Evolutionary conservation across 1,140 invertebrate genomes (phyloP), one percentile per base, ranked within the genome.

Genomic region (Monochamus saltuarius): DNA sequence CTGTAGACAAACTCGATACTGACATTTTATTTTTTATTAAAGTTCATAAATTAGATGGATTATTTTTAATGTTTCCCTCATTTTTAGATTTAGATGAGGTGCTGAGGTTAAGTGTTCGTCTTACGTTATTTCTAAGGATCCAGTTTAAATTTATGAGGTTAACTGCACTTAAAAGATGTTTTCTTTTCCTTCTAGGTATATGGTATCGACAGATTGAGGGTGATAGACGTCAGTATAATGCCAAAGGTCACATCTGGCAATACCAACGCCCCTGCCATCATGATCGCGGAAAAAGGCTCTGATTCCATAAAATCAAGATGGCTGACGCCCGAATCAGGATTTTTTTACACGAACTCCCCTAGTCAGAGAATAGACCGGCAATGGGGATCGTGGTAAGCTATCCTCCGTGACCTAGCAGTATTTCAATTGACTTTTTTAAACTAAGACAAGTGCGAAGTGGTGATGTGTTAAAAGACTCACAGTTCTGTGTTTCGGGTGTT

Each of bases 231-330:
- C 0, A 91, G 89, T 43, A 81, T 92, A 13, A 90, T 92, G 87
- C 90, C 90, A 0, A 75, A 75, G 4, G 87, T 91, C 0, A 84
- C 85, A 0, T 87, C 87, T 1, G 90, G 90, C 3, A 92, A 94
- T 71, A 91, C 90, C 1, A 90, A 92, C 70, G 90, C 90, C 3
- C 88, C 91, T 0, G 80, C 83, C 9, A 87, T 94, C 34, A 94
- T 94, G 91, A 89, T 94, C 40, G 91, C 84, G 0, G 91, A 94
- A 72, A 87, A 89, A 60, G 89, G 85, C 0, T 84, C 89, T 0
- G 90, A 93, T 74, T 82, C 92, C 71, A 87, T 92, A 62, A 90
- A 89, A 72, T 81, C 80, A 51, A 80, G 85, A 39, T 90, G 88
- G 88, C 63, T 83, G 39, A 72, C 72, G 8, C 64, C 69, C 1